Evolutionary conservation across 2,888 invertebrate species (phyloP).

Genomic region (Lissocephala sabroskyi): DNA sequence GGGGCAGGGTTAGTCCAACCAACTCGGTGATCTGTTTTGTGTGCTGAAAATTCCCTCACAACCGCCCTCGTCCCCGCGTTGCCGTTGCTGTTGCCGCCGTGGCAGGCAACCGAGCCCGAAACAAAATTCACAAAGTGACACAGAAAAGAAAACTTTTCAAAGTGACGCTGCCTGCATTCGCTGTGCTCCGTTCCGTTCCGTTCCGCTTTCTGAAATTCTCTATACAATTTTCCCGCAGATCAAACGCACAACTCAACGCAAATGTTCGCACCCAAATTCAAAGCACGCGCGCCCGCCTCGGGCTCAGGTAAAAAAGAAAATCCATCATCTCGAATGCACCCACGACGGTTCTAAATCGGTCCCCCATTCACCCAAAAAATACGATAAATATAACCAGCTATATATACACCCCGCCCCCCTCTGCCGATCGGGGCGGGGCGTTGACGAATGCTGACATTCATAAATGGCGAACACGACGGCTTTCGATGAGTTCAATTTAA

Average conservation of each 20-base stretch:
- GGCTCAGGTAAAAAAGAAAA: conserved; percentile 70
- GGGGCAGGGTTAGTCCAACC: conserved; percentile 73
- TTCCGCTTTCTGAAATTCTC: too few species aligned
- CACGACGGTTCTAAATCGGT: too few species aligned
- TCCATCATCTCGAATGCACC: too few species aligned
- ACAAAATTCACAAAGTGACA: background rate
- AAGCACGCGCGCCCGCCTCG: conserved; percentile 81
- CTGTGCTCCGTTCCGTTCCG: background rate
- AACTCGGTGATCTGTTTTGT: conserved; percentile 7
- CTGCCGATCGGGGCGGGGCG: too few species aligned
- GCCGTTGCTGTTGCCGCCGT: conserved; percentile 12
- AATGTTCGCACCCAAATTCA: conserved; percentile 86
- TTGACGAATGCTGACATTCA: too few species aligned
- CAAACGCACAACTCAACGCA: conserved; percentile 68
- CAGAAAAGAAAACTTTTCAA: conserved; percentile 10
- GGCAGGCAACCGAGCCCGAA: background rate
- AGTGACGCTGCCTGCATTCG: background rate
- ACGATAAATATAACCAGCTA: too few species aligned
- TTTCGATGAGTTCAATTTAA: conserved; percentile 23
- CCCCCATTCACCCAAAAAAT: too few species aligned
- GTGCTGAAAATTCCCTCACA: conserved; percentile 9
- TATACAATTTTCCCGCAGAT: conserved; percentile 45
- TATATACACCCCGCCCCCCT: too few species aligned
- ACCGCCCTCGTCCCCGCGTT: conserved; percentile 1
- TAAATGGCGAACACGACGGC: conserved; percentile 41